Percentiles rank a stretch among this genome's conserved stretches.
phyloP scores from a whole-genome alignment of 1,140 invertebrate species.

The Leptinotarsa texana region DNA sequence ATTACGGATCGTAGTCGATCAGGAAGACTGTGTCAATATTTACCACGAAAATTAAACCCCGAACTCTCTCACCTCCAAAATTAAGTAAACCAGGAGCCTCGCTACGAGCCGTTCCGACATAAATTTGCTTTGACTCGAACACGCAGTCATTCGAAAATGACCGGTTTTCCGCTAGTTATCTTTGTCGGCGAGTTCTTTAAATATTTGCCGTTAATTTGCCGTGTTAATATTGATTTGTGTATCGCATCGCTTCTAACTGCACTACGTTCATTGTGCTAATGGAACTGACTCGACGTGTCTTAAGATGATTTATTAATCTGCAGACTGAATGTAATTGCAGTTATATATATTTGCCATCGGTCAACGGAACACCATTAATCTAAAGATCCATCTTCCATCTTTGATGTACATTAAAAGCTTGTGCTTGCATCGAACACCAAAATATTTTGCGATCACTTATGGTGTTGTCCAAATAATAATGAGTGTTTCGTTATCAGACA shows the following conservation, averaged over 20 bases:
- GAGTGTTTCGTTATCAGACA: too few relatives aligned
- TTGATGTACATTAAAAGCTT: too few relatives aligned
- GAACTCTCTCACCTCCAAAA: neutral
- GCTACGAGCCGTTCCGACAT: neutral
- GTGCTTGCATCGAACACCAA: too few relatives aligned
- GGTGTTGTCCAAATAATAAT: too few relatives aligned
- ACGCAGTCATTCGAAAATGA: neutral
- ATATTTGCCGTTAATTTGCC: constrained; percentile 8
- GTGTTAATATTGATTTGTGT: neutral
- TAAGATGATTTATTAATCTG: neutral
- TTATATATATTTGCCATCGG: too few relatives aligned
- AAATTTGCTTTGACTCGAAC: neutral
- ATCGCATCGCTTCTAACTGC: neutral
- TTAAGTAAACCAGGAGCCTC: neutral
- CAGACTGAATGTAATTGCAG: neutral
- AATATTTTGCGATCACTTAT: too few relatives aligned
- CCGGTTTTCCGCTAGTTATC: neutral
- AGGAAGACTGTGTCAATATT: neutral
- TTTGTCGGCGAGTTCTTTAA: constrained; percentile 3
- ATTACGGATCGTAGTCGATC: too few relatives aligned
- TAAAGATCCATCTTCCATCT: too few relatives aligned
- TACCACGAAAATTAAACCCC: neutral
- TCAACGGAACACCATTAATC: too few relatives aligned
- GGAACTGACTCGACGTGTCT: neutral
- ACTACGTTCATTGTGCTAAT: neutral